Base-by-base conservation (phyloP, 92 coral and sea anemone species). In the Paramuricea clavata region DNA sequence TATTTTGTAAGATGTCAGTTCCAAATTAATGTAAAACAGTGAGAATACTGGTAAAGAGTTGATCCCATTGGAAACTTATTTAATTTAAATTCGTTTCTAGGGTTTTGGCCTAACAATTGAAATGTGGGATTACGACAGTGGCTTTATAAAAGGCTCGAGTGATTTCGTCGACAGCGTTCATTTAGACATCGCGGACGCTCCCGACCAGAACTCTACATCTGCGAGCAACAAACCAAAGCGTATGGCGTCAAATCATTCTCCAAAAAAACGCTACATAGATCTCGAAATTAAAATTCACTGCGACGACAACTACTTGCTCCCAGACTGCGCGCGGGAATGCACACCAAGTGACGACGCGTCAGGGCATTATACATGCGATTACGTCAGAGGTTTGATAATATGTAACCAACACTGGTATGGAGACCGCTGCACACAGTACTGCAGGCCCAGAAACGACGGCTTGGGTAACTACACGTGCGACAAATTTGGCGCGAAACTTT, bases 41-140 rank as follows among this genome's bases (percentile, higher is more conserved):
- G n/a, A n/a, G n/a, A n/a, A n/a, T n/a, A n/a, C n/a, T n/a, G n/a
- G n/a, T n/a, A n/a, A n/a, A n/a, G n/a, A n/a, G n/a, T n/a, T n/a
- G n/a, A n/a, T n/a, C n/a, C n/a, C n/a, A n/a, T n/a, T n/a, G n/a
- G n/a, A n/a, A n/a, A n/a, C n/a, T n/a, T n/a, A 11, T 6, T 25
- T 33, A 28, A 39, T 39, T 39, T 39, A 39, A n/a, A 4, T 39
- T 39, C 44, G n/a, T 43, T 43, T 85, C 3, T 49, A 93, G 97
- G 97, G 94, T 22, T 86, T 78, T 36, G 90, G 89, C 43, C 82
- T 95, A 16, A 89, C 61, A 12, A 75, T 95, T 2, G 97, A 95
- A 49, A 92, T 94, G 13, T 95, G 98, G 98, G 98, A 95, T 88
- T 93, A 93, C 57, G 98, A 95, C 76, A 82, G 83, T 15, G 93